Evolutionary conservation across 1,140 invertebrate genomes (phyloP).

Genomic region (Aphelenchoides avenae): DNA sequence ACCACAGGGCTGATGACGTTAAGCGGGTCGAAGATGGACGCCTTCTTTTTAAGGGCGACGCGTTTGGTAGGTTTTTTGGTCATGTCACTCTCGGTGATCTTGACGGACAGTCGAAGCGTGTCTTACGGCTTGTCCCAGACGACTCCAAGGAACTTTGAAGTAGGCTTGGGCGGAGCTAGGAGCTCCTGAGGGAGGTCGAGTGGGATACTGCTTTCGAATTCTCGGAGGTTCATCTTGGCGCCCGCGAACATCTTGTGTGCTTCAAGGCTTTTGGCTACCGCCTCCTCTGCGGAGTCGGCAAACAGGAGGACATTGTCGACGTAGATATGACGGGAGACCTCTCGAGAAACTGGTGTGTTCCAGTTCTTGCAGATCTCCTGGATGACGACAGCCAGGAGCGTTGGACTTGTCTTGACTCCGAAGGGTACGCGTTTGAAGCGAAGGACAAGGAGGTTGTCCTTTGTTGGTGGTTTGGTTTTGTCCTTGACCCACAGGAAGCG

Average conservation of each 20-base stretch:
- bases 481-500: conserved; percentile 16
- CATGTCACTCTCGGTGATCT: not conserved
- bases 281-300: not conserved
- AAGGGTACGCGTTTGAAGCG: conserved; percentile 13
- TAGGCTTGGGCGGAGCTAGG: not conserved
- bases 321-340: too few species aligned
- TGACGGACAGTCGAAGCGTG: conserved; percentile 2
- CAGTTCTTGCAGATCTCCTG: not conserved
- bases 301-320: conserved; percentile 11
- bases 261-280: not conserved
- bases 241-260: conserved; percentile 11
- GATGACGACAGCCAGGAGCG: conserved; percentile 19
- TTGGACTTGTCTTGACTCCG: not conserved
- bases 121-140: not conserved
- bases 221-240: conserved; percentile 9
- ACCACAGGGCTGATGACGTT: conserved; percentile 8
- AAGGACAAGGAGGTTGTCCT: conserved; percentile 1
- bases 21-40: conserved; percentile 3
- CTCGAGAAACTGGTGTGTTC: too few species aligned
- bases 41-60: not conserved
- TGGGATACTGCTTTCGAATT: conserved; percentile 11
- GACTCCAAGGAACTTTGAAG: conserved; percentile 1
- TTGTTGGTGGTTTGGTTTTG: conserved; percentile 1
- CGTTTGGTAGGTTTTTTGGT: not conserved
- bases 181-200: conserved; percentile 8